Evolutionary conservation across 2,888 invertebrate species (phyloP).

Genomic region (Dasysyrphus albostriatus): DNA sequence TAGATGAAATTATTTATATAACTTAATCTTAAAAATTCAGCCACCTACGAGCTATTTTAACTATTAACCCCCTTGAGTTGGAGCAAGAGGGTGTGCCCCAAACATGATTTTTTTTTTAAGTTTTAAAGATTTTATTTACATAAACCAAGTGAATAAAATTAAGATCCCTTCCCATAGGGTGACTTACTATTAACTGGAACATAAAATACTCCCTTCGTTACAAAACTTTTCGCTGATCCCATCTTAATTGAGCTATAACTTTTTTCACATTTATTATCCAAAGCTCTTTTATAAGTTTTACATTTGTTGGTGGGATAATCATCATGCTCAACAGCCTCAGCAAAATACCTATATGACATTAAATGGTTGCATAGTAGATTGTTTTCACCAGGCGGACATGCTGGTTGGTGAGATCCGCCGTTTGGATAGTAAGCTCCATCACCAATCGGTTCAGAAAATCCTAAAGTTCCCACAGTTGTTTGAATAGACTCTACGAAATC

Average conservation of each 20-base stretch:
- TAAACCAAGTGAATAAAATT: background rate
- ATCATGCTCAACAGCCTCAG: slow-evolving; percentile 82
- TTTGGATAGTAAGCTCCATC: slow-evolving; percentile 85
- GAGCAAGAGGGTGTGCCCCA: too few species aligned
- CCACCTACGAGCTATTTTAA: too few species aligned
- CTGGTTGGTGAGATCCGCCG: slow-evolving; percentile 85
- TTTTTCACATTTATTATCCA: background rate
- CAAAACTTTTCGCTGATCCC: slow-evolving; percentile 7
- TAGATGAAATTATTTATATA: too few species aligned
- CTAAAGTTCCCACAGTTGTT: slow-evolving; percentile 79
- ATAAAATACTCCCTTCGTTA: background rate
- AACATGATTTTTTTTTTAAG: too few species aligned
- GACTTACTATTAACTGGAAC: slow-evolving; percentile 11
- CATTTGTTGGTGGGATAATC: slow-evolving; percentile 79
- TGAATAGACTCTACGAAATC: slow-evolving; percentile 81
- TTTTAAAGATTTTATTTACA: background rate
- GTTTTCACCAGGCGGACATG: slow-evolving; percentile 83
- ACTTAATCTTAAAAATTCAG: too few species aligned
- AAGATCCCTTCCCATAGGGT: background rate
- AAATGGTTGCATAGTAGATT: slow-evolving; percentile 84
- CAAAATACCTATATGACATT: slow-evolving; percentile 83
- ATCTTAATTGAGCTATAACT: background rate
- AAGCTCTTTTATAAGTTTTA: background rate
- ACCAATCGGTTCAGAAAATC: slow-evolving; percentile 81
- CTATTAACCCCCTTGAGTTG: too few species aligned